Base-by-base conservation (phyloP, 2,797 vertebrate genomes). In the Chelon auratus region DNA sequence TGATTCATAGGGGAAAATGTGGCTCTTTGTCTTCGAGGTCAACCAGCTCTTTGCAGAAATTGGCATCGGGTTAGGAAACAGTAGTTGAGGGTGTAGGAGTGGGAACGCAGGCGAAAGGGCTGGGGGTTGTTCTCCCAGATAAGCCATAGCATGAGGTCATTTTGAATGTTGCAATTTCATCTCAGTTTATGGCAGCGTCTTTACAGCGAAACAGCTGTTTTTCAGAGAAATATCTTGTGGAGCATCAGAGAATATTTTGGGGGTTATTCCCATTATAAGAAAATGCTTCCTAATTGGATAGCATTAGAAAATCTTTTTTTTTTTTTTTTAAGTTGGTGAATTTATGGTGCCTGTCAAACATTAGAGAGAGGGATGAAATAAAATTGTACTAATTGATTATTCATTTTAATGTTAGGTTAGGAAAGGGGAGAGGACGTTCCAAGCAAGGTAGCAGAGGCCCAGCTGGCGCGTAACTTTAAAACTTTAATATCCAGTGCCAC, bases 1-100 rank as follows among this genome's bases (percentile, higher is more conserved):
- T 93, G 92, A 93, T 90, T 93, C 91, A 93, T 89, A 82, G 79
- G 81, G 92, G 90, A 94, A 94, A 93, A 89, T 91, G 93, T 93
- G 91, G 72, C 78, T 88, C 82, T 88, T 90, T 91, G 91, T 92
- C 86, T 87, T 80, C 60, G 88, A 91, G 87, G 87, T 91, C 87
- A 85, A 87, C 83, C 83, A 59, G 62, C 75, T 78, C 82, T 90
- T 48, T 83, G 81, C 87, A 89, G 87, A 83, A 72, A 69, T 75
- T 92, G 89, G 89, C 82, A 22, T 36, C 56, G 69, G 80, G 65
- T 88, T 87, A 90, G 89, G 84, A 92, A 89, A 86, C 78, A 90
- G 87, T 82, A 86, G 88, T 85, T 70, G 75, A 82, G 85, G 63
- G 80, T 87, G 88, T 89, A 81, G 82, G 81, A 88, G 87, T 88